Conservation (phyloP, 1,140 invertebrate species). For the Lordiphosa clarofinis region DNA sequence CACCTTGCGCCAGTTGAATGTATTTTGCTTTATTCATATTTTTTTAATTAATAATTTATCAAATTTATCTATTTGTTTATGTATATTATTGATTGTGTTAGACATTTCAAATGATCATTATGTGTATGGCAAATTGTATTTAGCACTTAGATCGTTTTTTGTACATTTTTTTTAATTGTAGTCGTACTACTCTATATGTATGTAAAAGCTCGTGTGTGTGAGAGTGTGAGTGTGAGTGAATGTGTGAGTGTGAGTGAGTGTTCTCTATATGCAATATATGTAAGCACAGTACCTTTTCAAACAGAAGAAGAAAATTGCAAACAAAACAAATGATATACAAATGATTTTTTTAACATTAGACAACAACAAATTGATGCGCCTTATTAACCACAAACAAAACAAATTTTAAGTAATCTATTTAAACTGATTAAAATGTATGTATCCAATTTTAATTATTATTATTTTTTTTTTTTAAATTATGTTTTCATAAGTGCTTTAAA, state of each 20-base stretch:
- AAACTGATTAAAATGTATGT: conserved; percentile 20
- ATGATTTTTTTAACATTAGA: conserved; percentile 6
- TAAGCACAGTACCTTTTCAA: conserved; percentile 36
- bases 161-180: conserved; percentile 5
- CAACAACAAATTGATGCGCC: conserved; percentile 9
- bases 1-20: conserved; percentile 4
- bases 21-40: conserved; percentile 12
- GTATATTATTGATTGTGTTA: conserved; percentile 28
- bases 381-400: no score
- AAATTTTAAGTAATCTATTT: conserved; percentile 26
- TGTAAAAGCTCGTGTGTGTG: not conserved
- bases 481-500: conserved; percentile 67
- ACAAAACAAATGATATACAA: conserved; percentile 9
- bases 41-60: conserved; percentile 3
- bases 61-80: conserved; percentile 5
- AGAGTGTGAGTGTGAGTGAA: conserved; percentile 2
- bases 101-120: conserved; percentile 35
- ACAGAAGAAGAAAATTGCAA: conserved; percentile 7
- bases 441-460: conserved; percentile 35
- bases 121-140: conserved; percentile 5
- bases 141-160: conserved; percentile 10
- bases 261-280: conserved; percentile 37
- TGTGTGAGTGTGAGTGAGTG: conserved; percentile 4
- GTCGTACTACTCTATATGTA: not conserved
- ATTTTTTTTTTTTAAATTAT: conserved; percentile 36